A percentile compares a stretch with the other conserved stretches of the same genome.
Evolutionary conservation across 2,888 invertebrate species (phyloP).

Genomic region (Plemyria rubiginata): DNA sequence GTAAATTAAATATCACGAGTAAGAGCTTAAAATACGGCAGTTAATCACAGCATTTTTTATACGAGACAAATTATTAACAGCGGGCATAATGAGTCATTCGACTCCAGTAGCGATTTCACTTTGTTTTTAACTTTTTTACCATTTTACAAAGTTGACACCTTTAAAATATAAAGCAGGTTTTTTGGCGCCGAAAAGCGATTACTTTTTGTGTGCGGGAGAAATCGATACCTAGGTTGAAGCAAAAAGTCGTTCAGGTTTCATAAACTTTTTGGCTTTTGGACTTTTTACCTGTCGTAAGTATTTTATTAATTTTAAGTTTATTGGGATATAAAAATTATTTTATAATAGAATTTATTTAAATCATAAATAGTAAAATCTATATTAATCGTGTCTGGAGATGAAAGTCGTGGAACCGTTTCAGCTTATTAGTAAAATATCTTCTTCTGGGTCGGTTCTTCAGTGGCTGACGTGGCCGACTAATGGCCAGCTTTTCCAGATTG

Average conservation of each 20-base stretch:
- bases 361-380: too few species aligned
- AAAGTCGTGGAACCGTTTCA: too few species aligned
- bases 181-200: conserved; percentile 51
- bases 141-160: conserved; percentile 38
- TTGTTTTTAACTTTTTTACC: conserved; percentile 42
- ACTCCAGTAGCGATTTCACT: conserved; percentile 44
- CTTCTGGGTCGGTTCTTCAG: too few species aligned
- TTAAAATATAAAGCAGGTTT: conserved; percentile 30
- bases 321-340: too few species aligned
- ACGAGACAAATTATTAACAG: conserved; percentile 25
- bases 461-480: too few species aligned
- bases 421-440: too few species aligned
- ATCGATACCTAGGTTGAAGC: conserved; percentile 48
- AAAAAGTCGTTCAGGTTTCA: conserved; percentile 16
- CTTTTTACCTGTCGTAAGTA: neutral
- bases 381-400: too few species aligned
- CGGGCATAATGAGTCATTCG: conserved; percentile 25
- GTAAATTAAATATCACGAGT: too few species aligned
- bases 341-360: too few species aligned
- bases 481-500: too few species aligned
- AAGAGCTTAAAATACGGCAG: too few species aligned
- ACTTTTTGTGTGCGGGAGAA: conserved; percentile 59
- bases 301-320: too few species aligned
- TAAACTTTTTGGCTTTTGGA: neutral
- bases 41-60: neutral